Evolutionary conservation across 2,113 vertebrate genomes (phyloP), one percentile per base, ranked within the genome.

Genomic region (Notiomystis cincta): DNA sequence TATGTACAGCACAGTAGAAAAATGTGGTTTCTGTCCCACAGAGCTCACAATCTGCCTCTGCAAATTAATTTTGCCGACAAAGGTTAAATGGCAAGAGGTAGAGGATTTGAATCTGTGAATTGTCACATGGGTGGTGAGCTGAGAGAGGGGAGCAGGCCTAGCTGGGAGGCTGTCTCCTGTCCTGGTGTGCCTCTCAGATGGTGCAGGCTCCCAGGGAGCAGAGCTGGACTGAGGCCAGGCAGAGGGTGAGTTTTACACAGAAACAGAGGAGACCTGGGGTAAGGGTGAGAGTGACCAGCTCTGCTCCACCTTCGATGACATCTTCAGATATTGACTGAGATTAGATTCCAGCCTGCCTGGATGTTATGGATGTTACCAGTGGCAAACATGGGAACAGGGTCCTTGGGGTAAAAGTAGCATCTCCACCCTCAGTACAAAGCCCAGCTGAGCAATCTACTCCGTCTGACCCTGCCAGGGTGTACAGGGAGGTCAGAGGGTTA

Each of bases 1-100:
- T 94, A 94, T 95, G 93, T 94, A 92, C 92, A 80, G 70, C 79
- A 88, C 42, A 40, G 44, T 35, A 89, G 90, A 96, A 95, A 96
- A 93, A 95, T 81, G 72, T 75, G 64, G 12, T 90, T 93, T 93
- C 88, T 92, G 79, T 94, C 95, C 90, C 80, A 88, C 85, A 66
- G 93, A 92, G 90, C 86, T 96, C 90, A 60, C 88, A 94, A 83
- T 67, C 85, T 90, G 87, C 90, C 57, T 88, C 90, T 93, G 87
- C 80, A 96, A 95, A 88, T 93, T 89, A 95, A 92, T 85, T 90
- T 37, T 56, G 31, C 48, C 14, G 6, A 30, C 51, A 90, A 88
- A 88, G 85, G 80, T 96, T 92, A 96, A 95, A 83, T 42, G 76
- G 72, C 60, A 87, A 95, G 87, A 90, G 67, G 89, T 44, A 83